These are phyloP conservation scores for Orientallactaga bullata DNA, from an alignment of 2,113 vertebrate genomes.

Conservation along the genomic window DNA sequence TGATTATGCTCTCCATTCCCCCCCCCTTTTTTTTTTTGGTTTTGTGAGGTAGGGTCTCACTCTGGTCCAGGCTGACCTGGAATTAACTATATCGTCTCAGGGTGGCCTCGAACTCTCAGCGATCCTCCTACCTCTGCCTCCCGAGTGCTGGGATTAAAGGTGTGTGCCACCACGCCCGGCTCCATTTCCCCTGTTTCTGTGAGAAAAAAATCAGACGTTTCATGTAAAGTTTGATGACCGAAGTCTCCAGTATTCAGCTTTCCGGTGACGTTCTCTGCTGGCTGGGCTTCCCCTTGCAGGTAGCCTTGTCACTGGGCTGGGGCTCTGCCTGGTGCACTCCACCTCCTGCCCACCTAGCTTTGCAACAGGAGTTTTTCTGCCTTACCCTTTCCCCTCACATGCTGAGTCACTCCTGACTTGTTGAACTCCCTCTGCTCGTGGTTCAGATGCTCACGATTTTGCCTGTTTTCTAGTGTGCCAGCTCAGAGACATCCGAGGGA, in stretches of 20 bases:
- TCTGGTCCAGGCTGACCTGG: too few relatives aligned
- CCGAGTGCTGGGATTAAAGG: too few relatives aligned
- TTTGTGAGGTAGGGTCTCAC: too few relatives aligned
- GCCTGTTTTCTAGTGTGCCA: neutral
- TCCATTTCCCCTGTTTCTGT: neutral
- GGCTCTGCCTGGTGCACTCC: fast-evolving
- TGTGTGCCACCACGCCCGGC: too few relatives aligned
- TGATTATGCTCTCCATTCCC: too few relatives aligned
- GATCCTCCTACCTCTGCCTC: too few relatives aligned
- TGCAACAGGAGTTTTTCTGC: neutral
- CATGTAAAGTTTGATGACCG: neutral
- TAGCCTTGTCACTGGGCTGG: neutral
- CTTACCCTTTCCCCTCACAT: neutral
- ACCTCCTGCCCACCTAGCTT: neutral
- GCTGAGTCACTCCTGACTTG: neutral
- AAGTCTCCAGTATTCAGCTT: fast-evolving
- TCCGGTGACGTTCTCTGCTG: fast-evolving
- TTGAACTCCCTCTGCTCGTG: neutral
- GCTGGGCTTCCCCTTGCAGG: neutral
- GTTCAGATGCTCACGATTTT: neutral
- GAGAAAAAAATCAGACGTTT: neutral
- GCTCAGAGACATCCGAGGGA: neutral
- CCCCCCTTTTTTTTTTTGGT: too few relatives aligned
- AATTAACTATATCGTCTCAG: too few relatives aligned
- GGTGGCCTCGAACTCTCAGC: too few relatives aligned